phyloP scores from a whole-genome alignment of 2,113 vertebrate genomes.

The Dolichotis patagonum region DNA sequence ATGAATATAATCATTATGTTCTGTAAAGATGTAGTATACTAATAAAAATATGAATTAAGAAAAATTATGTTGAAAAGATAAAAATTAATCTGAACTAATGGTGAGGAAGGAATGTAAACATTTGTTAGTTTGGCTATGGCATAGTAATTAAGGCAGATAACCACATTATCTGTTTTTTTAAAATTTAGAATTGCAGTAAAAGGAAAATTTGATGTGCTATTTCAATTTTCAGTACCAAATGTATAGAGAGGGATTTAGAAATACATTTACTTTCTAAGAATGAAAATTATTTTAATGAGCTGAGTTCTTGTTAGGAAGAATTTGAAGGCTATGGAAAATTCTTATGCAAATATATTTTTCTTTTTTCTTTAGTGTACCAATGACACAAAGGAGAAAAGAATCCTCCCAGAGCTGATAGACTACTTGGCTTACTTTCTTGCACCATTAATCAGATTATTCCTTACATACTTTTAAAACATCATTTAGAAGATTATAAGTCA shows the following conservation, averaged over 20 bases:
- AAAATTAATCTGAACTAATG: neutral
- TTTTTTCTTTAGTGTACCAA: neutral
- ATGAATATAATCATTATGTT: neutral
- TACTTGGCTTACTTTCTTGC: constrained; percentile 13
- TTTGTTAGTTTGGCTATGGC: neutral
- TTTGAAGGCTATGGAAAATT: neutral
- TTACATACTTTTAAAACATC: neutral
- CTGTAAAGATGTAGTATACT: neutral
- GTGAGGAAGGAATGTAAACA: neutral
- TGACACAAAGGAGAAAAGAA: neutral
- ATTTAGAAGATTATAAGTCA: neutral
- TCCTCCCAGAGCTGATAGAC: neutral
- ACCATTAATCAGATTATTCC: neutral
- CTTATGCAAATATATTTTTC: neutral
- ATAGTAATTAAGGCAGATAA: neutral
- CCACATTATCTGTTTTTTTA: neutral
- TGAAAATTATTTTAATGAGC: neutral
- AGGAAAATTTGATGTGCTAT: neutral
- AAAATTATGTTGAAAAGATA: neutral
- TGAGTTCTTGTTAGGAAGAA: neutral
- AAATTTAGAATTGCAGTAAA: neutral
- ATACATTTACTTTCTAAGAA: neutral
- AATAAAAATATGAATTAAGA: neutral
- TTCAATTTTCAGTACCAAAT: neutral
- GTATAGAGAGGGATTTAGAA: neutral